Base-by-base conservation (phyloP, 2,797 vertebrate genomes). In the Todus mexicanus region DNA sequence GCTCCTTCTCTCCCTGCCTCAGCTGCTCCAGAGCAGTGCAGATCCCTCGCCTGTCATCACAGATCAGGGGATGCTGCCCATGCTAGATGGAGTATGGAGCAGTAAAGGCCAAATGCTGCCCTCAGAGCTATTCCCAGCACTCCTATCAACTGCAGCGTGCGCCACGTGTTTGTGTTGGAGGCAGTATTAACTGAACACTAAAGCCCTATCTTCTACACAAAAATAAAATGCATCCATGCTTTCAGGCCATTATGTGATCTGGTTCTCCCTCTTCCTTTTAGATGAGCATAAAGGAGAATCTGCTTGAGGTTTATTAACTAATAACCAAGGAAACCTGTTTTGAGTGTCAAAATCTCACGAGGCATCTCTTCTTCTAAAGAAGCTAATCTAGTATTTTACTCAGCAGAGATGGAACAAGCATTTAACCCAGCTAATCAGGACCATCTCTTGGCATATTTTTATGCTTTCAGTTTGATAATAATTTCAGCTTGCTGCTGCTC, bases 281-380 rank as follows among this genome's bases (percentile, higher is more conserved):
- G 78, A 73, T 45, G 50, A 87, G 43, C 56, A 35, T 72, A 73
- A 94, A 70, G 57, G 40, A 85, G 71, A 71, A 90, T 42, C 68
- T 95, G 40, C 81, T 91, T 85, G 47, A 84, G 64, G 70, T 96
- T 95, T 87, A 79, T 66, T 91, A 72, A 83, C 64, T 65, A 87
- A 93, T 78, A 85, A 82, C 69, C 71, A 61, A 90, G 79, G 64
- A 89, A 82, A 56, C 60, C 38, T 65, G 59, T 82, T 89, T 51
- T 59, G 48, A 94, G 71, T 94, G 81, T 89, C 86, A 89, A 54
- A 93, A 90, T 92, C 90, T 95, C 84, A 77, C 1, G 35, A 93
- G 93, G 53, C 88, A 66, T 70, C 54, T 71, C 63, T 88, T 78
- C 74, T 86, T 65, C 51, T 42, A 20, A 57, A 72, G 53, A 82